Conservation (phyloP, 2,888 invertebrate species). For the Cheilosia urbana region DNA sequence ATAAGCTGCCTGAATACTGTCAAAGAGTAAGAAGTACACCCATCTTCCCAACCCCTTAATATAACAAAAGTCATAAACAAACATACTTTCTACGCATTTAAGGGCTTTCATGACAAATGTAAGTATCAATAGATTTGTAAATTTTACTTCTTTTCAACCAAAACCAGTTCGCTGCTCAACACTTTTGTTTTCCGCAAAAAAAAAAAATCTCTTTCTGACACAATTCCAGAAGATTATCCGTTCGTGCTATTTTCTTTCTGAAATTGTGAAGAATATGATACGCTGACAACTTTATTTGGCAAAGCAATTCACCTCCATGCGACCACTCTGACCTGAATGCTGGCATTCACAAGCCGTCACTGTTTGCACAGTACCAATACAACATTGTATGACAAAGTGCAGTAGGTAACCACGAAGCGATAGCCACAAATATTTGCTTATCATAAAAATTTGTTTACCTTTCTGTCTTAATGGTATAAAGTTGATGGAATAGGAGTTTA, state of each 20-base stretch:
- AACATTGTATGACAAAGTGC: constrained; percentile 28
- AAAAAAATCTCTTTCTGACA: no score
- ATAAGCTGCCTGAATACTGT: no score
- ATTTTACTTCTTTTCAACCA: no score
- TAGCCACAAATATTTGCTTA: constrained; percentile 47
- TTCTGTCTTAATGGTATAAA: constrained; percentile 27
- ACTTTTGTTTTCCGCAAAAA: not conserved
- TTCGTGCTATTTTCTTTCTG: not conserved
- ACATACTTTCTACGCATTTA: no score
- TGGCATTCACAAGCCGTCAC: constrained; percentile 17
- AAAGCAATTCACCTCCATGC: constrained; percentile 51
- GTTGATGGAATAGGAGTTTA: constrained; percentile 23
- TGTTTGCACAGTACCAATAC: no score
- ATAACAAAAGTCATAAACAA: no score
- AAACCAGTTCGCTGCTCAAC: not conserved
- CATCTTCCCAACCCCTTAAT: no score
- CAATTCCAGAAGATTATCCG: no score
- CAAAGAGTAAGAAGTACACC: no score
- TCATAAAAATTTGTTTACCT: constrained; percentile 1
- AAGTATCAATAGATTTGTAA: no score
- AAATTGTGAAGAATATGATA: not conserved
- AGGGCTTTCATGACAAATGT: no score
- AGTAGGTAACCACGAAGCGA: not conserved
- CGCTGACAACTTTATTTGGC: constrained; percentile 23
- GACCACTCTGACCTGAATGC: constrained; percentile 28